A percentile compares a stretch with the other conserved stretches of the same genome.
These are phyloP conservation scores for Baryphthengus martii DNA, from an alignment of 2,113 vertebrate genomes.

Conservation along the genomic window DNA sequence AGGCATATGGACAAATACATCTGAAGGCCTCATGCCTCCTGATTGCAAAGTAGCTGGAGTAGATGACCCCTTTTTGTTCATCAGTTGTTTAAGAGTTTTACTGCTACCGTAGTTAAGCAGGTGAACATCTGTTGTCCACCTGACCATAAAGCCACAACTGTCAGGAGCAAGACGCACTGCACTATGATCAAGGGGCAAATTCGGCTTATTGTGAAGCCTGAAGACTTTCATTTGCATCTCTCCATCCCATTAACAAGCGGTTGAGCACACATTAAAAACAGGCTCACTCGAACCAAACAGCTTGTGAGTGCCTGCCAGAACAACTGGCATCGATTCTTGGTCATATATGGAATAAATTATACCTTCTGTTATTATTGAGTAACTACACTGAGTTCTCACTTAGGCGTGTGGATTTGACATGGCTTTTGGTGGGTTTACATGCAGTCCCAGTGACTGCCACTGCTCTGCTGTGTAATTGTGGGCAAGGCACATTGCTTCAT, in stretches of 20 bases:
- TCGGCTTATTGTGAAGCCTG: background rate
- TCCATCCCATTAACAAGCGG: background rate
- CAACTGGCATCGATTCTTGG: background rate
- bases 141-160: conserved; percentile 11
- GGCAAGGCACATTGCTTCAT: background rate
- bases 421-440: background rate
- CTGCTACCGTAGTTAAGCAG: conserved; percentile 38
- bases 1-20: background rate
- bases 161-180: background rate
- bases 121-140: conserved; percentile 47
- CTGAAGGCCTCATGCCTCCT: background rate
- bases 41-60: background rate
- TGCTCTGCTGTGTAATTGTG: background rate
- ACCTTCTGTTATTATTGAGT: background rate
- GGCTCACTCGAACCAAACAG: background rate
- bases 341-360: background rate
- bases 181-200: background rate
- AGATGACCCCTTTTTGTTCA: background rate
- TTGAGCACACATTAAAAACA: background rate
- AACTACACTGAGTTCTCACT: background rate
- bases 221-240: background rate
- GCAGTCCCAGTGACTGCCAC: background rate
- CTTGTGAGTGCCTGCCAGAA: background rate
- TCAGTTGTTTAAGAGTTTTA: background rate
- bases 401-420: background rate